Evolutionary conservation across 2,113 vertebrate species (phyloP).

Genomic region (Varanus komodoensis): DNA sequence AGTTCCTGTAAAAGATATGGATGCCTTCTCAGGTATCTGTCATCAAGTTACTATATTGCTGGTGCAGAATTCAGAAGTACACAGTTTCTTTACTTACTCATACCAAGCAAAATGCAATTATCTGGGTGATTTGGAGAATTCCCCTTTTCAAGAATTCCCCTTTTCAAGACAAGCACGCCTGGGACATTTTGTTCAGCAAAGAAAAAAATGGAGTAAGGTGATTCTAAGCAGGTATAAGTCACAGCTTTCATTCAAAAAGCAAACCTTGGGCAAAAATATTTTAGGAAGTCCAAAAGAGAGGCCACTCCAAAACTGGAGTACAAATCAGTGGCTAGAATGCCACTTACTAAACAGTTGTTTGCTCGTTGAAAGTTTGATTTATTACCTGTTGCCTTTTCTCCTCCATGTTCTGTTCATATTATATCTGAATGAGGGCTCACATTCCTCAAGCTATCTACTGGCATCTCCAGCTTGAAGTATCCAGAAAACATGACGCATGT

Average conservation of each 20-base stretch:
- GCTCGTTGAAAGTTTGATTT: background rate
- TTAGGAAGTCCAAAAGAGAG: background rate
- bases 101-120: background rate
- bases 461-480: background rate
- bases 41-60: background rate
- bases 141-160: background rate
- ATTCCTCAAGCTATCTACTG: constrained; percentile 8
- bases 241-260: background rate
- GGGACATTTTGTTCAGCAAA: no score
- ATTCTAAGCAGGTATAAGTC: background rate
- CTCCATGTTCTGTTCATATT: background rate
- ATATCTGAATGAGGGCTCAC: background rate
- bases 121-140: background rate
- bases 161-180: no score
- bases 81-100: background rate
- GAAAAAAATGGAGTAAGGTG: background rate
- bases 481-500: constrained; percentile 9
- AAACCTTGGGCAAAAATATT: background rate
- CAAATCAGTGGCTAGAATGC: background rate
- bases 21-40: background rate
- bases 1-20: background rate
- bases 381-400: background rate
- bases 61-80: background rate
- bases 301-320: background rate
- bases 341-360: background rate